Conservation (phyloP, 2,888 invertebrate genomes). For the Ornithoptera alexandrae region DNA sequence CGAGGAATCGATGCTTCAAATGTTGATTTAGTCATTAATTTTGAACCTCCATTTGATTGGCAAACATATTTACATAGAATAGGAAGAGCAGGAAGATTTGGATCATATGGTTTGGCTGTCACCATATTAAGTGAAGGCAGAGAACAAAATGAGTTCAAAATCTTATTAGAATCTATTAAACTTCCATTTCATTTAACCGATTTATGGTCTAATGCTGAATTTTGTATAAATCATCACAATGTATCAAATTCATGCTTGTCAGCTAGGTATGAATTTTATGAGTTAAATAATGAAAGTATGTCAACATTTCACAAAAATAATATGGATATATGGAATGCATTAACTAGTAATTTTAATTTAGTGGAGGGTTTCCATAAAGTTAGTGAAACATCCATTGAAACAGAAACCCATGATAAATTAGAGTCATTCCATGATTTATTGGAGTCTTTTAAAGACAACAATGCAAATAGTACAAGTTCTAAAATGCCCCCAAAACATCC, state of each 20-base stretch:
- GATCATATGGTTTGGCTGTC: slow-evolving; percentile 89
- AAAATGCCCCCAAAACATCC: neutral
- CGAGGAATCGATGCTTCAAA: slow-evolving; percentile 97
- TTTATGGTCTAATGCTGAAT: slow-evolving; percentile 51
- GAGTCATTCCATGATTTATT: slow-evolving; percentile 54
- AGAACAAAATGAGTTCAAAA: slow-evolving; percentile 81
- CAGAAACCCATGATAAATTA: slow-evolving; percentile 35
- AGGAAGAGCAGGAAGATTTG: slow-evolving; percentile 96
- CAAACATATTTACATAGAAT: slow-evolving; percentile 96
- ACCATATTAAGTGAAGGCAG: slow-evolving; percentile 84
- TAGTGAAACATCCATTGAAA: slow-evolving; percentile 42
- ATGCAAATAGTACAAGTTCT: neutral
- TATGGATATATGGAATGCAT: slow-evolving; percentile 15
- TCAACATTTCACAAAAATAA: neutral
- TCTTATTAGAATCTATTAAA: slow-evolving; percentile 79
- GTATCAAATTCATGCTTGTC: neutral
- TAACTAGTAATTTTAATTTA: slow-evolving; percentile 24
- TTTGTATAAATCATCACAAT: slow-evolving; percentile 31
- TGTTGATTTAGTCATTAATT: slow-evolving; percentile 95
- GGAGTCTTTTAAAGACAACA: slow-evolving; percentile 42
- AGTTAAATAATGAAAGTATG: neutral
- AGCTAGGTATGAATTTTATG: slow-evolving; percentile 1
- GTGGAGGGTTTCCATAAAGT: slow-evolving; percentile 45
- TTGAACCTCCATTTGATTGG: slow-evolving; percentile 89
- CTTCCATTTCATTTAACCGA: slow-evolving; percentile 51